phyloP scores from a whole-genome alignment of 2,113 vertebrate species.

The Falcunculus frontatus region DNA sequence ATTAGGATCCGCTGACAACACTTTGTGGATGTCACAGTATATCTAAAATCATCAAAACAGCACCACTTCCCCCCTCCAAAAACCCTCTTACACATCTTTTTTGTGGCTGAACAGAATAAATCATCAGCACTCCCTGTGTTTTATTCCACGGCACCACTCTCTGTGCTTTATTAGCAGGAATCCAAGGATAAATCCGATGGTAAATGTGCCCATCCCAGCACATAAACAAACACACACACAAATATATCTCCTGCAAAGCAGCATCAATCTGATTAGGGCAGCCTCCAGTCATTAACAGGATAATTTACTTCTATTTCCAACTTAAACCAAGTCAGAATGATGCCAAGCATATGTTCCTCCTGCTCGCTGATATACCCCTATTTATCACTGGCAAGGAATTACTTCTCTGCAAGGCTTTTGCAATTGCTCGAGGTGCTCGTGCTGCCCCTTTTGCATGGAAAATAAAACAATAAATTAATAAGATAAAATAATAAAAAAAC shows the following conservation, averaged over 20 bases:
- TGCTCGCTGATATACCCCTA: background rate
- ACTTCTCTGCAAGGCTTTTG: background rate
- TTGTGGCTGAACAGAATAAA: background rate
- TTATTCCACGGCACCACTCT: background rate
- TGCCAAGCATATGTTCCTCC: constrained; percentile 25
- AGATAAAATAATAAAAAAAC: background rate
- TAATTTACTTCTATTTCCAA: constrained; percentile 41
- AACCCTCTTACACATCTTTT: background rate
- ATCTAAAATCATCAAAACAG: background rate
- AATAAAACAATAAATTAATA: background rate
- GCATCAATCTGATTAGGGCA: background rate
- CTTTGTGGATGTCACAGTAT: background rate
- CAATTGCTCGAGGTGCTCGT: background rate
- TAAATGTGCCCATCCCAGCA: background rate
- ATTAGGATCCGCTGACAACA: background rate
- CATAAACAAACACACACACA: background rate
- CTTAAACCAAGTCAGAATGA: constrained; percentile 11
- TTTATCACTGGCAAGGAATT: background rate
- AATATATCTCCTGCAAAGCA: background rate
- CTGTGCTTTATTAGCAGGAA: background rate
- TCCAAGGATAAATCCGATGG: background rate
- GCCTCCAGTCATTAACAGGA: background rate
- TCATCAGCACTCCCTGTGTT: background rate
- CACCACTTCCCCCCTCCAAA: background rate
- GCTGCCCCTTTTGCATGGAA: background rate